A percentile compares a stretch with the other conserved stretches of the same genome.
Evolutionary conservation across 2,797 vertebrate species (phyloP).

Genomic region (Craterocephalus amniculus): DNA sequence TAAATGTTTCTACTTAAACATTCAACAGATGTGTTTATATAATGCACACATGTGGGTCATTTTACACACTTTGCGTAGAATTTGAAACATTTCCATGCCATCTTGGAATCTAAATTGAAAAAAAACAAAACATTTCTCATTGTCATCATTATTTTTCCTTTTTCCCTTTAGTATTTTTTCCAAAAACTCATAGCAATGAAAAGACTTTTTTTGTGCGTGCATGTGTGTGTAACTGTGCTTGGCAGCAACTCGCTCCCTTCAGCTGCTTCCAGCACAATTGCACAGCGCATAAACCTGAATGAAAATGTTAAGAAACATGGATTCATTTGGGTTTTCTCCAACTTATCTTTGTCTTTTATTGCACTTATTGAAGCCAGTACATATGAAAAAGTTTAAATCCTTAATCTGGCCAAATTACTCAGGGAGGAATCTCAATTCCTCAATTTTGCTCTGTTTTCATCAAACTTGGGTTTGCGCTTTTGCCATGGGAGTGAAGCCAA

Average conservation of each 20-base stretch:
- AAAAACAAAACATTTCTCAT: background rate
- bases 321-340: constrained; percentile 29
- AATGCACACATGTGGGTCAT: too few species aligned
- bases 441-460: constrained; percentile 69
- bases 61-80: too few species aligned
- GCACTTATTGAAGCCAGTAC: constrained; percentile 54
- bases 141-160: background rate
- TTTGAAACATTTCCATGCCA: too few species aligned
- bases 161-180: background rate
- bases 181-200: constrained; percentile 25
- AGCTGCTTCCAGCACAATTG: constrained; percentile 41
- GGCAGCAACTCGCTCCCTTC: constrained; percentile 38
- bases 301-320: constrained; percentile 48
- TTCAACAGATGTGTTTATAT: background rate
- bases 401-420: constrained; percentile 55
- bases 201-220: constrained; percentile 15
- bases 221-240: constrained; percentile 25
- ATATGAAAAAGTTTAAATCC: constrained; percentile 68
- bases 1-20: background rate
- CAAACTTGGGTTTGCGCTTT: constrained; percentile 59
- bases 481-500: constrained; percentile 69
- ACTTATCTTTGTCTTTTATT: constrained; percentile 48
- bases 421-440: constrained; percentile 63
- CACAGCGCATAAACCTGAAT: constrained; percentile 37
- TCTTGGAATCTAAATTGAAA: background rate